Evolutionary conservation across 2,797 vertebrate genomes (phyloP), one percentile per base, ranked within the genome.

Genomic region (Buphagus erythrorhynchus): DNA sequence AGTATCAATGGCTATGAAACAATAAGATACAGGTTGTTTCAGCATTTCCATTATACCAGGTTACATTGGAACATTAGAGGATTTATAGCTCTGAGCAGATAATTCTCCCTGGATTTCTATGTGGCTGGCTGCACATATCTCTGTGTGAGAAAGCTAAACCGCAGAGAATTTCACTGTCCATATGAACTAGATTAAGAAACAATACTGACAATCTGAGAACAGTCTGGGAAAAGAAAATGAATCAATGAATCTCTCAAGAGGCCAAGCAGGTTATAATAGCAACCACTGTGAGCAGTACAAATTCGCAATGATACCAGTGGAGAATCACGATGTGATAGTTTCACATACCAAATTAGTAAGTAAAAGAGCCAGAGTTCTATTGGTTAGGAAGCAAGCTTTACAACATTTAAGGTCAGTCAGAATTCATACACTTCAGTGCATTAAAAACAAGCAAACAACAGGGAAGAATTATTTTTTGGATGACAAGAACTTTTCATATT

Each of bases 181-280:
- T 95, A 76, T 72, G 83, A 96, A 93, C 89, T 88, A 93, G 81
- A 95, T 96, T 96, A 97, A 96, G 95, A 96, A 96, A 91, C 95
- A 96, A 89, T 91, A 71, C 88, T 85, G 95, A 95, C 90, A 97
- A 91, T 93, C 80, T 87, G 67, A 92, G 83, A 95, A 84, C 38
- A 87, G 74, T 7, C 49, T 92, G 86, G 61, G 80, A 82, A 96
- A 88, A 93, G 73, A 94, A 96, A 95, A 96, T 73, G 52, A 95
- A 93, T 95, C 77, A 94, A 79, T 58, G 66, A 79, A 49, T 67
- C 22, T 92, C 93, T 95, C 91, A 78, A 49, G 96, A 86, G 91
- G 52, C 67, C 18, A 79, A 43, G 28, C 24, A 90, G 67, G 45
- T 91, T 95, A 63, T 63, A 84, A 79, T 55, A 62, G 16, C 51